Evolutionary conservation across 30 jellyfish, hydroid and myxozoan genomes (phyloP), one percentile per base, ranked within the genome.

Genomic region (Nemopilema nomurai): DNA sequence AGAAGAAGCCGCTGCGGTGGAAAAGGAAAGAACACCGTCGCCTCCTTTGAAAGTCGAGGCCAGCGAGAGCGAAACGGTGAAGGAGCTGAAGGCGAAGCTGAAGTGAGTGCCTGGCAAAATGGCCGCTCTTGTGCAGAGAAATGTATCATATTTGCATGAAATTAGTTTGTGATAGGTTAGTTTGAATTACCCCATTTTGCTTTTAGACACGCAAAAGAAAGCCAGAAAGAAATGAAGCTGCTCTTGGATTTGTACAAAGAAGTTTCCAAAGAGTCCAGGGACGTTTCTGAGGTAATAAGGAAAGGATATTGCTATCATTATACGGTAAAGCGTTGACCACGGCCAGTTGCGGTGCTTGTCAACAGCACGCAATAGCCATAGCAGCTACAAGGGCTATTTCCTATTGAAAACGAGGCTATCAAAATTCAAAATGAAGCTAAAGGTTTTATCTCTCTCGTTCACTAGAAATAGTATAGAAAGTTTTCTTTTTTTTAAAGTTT

Each of bases 261-360:
- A 66, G 98, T 84, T 13, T 81, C 98, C 23, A 92, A 92, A 79
- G 98, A 92, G 72, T 79, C 98, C 4, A 72, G 98, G 63, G 98
- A 92, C 27, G 88, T 80, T 82, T 90, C 92, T 21, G 98, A 91
- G 91, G 97, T 90, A 76, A n/a, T 4, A 23, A 28, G 81, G 65
- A 17, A 8, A 73, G 23, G 20, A 73, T 41, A 41, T 41, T 41
- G 57, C n/a, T n/a, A n/a, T n/a, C n/a, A n/a, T n/a, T n/a, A n/a
- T n/a, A n/a, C n/a, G n/a, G n/a, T n/a, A n/a, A n/a, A n/a, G n/a
- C n/a, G n/a, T n/a, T n/a, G n/a, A n/a, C n/a, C n/a, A n/a, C n/a
- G n/a, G n/a, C n/a, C n/a, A n/a, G n/a, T n/a, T n/a, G n/a, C n/a
- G n/a, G n/a, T n/a, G n/a, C n/a, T n/a, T n/a, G n/a, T n/a, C n/a